Evolutionary conservation across 2,888 invertebrate genomes (phyloP), one percentile per base, ranked within the genome.

Genomic region (Bedellia somnulentella): DNA sequence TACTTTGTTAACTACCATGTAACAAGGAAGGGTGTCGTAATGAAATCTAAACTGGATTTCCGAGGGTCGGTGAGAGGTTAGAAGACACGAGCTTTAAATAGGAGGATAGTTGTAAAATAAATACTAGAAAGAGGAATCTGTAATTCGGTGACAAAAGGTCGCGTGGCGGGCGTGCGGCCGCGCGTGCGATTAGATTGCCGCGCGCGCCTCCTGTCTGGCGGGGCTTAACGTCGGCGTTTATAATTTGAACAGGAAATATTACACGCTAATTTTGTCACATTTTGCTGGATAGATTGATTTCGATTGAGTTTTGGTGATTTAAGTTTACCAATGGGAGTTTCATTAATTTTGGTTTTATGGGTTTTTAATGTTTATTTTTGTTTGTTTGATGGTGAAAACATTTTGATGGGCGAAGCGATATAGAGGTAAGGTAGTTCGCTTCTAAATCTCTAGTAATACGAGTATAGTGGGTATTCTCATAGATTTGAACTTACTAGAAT

Each of bases 221-320:
- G 45, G 47, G 52, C 58, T 58, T 51, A 43, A 47, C 51, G n/a
- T n/a, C n/a, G n/a, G n/a, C 53, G 57, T 67, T 57, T 66, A 63
- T 70, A 71, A 71, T 67, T 63, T 57, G 47, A 50, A 59, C 57
- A 61, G 67, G 70, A 62, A 70, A 66, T 59, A 73, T 73, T 70
- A 73, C 68, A 75, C 71, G 71, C 73, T 71, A 75, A 75, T 75
- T 73, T 73, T 54, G 57, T 50, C 57, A 55, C 58, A 55, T 62
- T 60, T 58, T 52, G 47, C 53, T 9, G 5, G 18, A 57, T 58
- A 58, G 60, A 71, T 73, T 70, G 68, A 68, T 68, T 66, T 48
- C 57, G 36, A 54, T 35, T 58, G 61, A 39, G 42, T 44, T 49
- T 47, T 39, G 37, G 53, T 48, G 48, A 50, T 50, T 53, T 47